Conservation (phyloP, 2,888 invertebrate genomes). For the Pandemis heparana region DNA sequence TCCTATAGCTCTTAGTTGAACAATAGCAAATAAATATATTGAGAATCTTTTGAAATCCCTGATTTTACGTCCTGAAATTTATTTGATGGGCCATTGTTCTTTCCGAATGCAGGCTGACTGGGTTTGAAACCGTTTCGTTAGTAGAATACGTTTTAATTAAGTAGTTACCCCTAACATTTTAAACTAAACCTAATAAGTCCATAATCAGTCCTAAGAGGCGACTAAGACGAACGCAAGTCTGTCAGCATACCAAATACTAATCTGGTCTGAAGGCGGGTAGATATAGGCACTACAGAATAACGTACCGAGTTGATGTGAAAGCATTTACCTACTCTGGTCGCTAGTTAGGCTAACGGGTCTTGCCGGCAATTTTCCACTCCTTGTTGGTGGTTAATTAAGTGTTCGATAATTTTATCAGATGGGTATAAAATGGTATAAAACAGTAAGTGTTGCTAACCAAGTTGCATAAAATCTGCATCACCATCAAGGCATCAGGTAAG, state of each 20-base stretch:
- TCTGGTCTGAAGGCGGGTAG: neutral
- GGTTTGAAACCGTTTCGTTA: slow-evolving; percentile 17
- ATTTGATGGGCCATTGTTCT: slow-evolving; percentile 47
- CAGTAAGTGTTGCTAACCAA: too few relatives aligned
- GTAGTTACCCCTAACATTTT: neutral
- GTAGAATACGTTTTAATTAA: slow-evolving; percentile 1
- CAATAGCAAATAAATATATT: slow-evolving; percentile 55
- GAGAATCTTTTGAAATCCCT: slow-evolving; percentile 45
- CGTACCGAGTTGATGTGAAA: neutral
- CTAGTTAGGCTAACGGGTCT: neutral
- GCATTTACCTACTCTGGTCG: neutral
- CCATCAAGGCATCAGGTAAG: too few relatives aligned
- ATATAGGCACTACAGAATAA: neutral
- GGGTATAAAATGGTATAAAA: too few relatives aligned
- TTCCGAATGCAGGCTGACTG: slow-evolving; percentile 18
- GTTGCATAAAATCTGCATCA: too few relatives aligned
- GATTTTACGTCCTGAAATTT: slow-evolving; percentile 46
- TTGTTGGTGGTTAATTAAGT: neutral
- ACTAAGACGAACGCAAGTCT: neutral
- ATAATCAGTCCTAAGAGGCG: neutral
- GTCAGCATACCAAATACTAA: neutral
- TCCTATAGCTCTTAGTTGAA: slow-evolving; percentile 46
- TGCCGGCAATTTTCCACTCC: neutral
- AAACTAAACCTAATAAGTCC: neutral
- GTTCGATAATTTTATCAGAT: neutral